Conservation (phyloP, 2,113 vertebrate species). For the Cranoglanis bouderius region DNA sequence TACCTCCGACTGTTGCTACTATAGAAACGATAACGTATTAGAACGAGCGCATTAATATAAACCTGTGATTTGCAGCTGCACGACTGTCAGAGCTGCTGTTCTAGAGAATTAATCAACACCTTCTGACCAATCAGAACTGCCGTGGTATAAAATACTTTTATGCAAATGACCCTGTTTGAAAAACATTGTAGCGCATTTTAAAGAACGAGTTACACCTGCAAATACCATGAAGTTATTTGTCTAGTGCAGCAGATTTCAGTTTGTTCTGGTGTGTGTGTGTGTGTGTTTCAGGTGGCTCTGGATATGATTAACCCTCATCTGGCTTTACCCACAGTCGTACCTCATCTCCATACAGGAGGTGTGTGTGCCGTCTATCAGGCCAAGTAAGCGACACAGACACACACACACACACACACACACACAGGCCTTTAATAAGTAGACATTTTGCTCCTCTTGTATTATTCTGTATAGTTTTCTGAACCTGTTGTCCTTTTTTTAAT, state of each 20-base stretch:
- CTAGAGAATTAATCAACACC: background rate
- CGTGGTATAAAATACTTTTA: background rate
- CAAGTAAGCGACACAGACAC: conserved; percentile 75
- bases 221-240: background rate
- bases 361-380: conserved; percentile 86
- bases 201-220: background rate
- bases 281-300: conserved; percentile 76
- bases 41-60: background rate
- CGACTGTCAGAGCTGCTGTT: background rate
- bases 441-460: no score
- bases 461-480: background rate
- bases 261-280: background rate
- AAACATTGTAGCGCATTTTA: background rate
- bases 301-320: conserved; percentile 85
- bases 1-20: background rate
- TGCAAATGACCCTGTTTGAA: background rate
- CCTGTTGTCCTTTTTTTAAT: no score
- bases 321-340: conserved; percentile 74
- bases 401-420: background rate
- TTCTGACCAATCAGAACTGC: background rate
- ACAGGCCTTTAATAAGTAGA: background rate
- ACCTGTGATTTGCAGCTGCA: background rate
- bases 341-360: conserved; percentile 80
- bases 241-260: background rate
- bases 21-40: background rate